These are phyloP conservation scores for Cheilosia impressa DNA, from an alignment of 2,888 invertebrate genomes.

Conservation along the genomic window DNA sequence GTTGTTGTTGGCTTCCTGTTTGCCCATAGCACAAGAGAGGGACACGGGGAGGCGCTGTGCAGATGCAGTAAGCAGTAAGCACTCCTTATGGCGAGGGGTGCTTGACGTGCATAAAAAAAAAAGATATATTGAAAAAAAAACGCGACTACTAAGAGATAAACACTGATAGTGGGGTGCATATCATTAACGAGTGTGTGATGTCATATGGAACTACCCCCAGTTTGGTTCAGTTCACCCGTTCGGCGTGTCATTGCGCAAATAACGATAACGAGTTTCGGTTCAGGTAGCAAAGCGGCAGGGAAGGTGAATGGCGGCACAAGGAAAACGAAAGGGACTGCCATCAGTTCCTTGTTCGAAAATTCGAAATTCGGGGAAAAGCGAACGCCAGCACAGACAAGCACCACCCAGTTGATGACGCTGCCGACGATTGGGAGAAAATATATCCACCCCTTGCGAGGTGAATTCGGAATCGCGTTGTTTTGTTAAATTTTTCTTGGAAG, in stretches of 20 bases:
- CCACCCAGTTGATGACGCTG: conserved; percentile 7
- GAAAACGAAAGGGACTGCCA: conserved; percentile 13
- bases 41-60: conserved; percentile 31
- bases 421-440: neutral
- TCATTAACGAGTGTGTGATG: conserved; percentile 76
- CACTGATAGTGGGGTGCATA: conserved; percentile 76
- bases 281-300: conserved; percentile 44
- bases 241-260: conserved; percentile 22
- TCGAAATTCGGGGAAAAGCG: conserved; percentile 25
- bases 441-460: neutral
- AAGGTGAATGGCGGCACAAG: neutral
- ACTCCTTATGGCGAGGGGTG: conserved; percentile 67
- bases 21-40: conserved; percentile 19
- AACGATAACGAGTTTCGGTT: conserved; percentile 63
- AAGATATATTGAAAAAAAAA: conserved; percentile 42
- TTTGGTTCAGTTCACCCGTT: conserved; percentile 37
- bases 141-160: conserved; percentile 63
- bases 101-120: conserved; percentile 54
- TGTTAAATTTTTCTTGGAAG: too few relatives aligned
- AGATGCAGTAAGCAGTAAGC: conserved; percentile 4
- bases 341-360: conserved; percentile 42
- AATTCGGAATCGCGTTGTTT: neutral
- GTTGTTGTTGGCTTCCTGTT: conserved; percentile 57
- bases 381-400: conserved; percentile 19
- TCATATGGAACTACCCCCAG: conserved; percentile 63